Evolutionary conservation across 2,113 vertebrate species (phyloP).

Genomic region (Leptodactylus fuscus): DNA sequence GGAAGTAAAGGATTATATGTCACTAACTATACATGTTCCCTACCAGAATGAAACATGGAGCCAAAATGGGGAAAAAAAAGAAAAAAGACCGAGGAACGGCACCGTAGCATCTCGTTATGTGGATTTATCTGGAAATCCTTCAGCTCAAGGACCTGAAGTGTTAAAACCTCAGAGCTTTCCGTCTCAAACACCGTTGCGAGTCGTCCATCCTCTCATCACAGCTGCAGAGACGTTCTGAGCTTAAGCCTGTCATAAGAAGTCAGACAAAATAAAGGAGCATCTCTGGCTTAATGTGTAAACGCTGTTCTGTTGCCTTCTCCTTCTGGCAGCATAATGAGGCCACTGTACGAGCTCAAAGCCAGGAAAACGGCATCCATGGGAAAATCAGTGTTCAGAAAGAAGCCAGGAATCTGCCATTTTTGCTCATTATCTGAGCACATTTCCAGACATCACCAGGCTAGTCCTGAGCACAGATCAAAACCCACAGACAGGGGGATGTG

Average conservation of each 20-base stretch:
- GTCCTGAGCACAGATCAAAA: slow-evolving; percentile 46
- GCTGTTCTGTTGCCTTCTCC: slow-evolving; percentile 27
- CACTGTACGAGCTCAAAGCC: slow-evolving; percentile 31
- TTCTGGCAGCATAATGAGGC: slow-evolving; percentile 53
- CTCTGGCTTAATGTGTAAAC: slow-evolving; percentile 43
- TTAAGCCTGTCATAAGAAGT: slow-evolving; percentile 60
- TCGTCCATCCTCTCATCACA: background rate
- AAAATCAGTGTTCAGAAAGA: background rate
- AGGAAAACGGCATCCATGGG: slow-evolving; percentile 28
- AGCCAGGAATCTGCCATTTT: slow-evolving; percentile 48
- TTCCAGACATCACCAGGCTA: slow-evolving; percentile 24
- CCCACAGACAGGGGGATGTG: slow-evolving; percentile 25
- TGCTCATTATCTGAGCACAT: slow-evolving; percentile 41
- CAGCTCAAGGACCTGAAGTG: slow-evolving; percentile 51
- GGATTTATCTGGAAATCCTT: slow-evolving; percentile 58
- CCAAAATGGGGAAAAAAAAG: background rate
- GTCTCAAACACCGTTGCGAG: slow-evolving; percentile 34
- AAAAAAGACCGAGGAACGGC: background rate
- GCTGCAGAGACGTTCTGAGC: slow-evolving; percentile 21
- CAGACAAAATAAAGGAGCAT: slow-evolving; percentile 20
- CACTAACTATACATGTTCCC: slow-evolving; percentile 38
- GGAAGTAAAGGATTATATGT: slow-evolving; percentile 58
- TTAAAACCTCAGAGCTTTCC: slow-evolving; percentile 64
- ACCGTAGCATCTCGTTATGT: slow-evolving; percentile 28
- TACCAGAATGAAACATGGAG: background rate